Base-by-base conservation (phyloP, 2,888 invertebrate species). In the Stenolophus ochropezus region DNA sequence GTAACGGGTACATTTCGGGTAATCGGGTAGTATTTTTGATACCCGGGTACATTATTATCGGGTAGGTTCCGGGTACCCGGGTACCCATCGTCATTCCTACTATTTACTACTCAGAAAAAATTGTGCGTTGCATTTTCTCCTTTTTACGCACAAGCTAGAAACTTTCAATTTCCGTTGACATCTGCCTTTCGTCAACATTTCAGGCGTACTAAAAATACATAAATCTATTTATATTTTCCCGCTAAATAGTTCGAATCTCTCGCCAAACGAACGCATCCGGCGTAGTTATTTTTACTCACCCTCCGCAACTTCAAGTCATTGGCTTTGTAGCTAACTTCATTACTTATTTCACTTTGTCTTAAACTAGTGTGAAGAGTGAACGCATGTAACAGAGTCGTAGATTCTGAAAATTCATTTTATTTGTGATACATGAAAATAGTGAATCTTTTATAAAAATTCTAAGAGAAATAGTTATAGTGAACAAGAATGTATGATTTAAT, bases 201-300 rank as follows among this genome's bases (percentile, higher is more conserved):
- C 33, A 42, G 0, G 8, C 8, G 33, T 11, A 8, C 33, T 42
- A 42, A 42, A 42, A 42, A 42, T 42, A 42, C 8, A 0, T 0
- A 8, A 42, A 42, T 42, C 33, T 42, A 42, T 42, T 42, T 51
- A 51, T 61, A 61, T 11, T n/a, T 25, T 23, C 20, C 61, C 61
- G 61, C 61, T 23, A 61, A 61, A 61, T 61, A 61, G n/a, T 61
- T 61, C 21, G 23, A 61, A 61, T 61, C 61, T 23, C 25, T 61
- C 61, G 61, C 61, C 23, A 61, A 61, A 61, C 56, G 20, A 20
- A 56, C 56, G 25, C 25, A 21, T n/a, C 21, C 11, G 56, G n/a
- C 14, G 33, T 6, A 42, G 33, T 42, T 61, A 61, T 61, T 23
- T 61, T 61, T 61, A 61, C 51, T 42, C 11, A 61, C 61, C 61